Conservation (phyloP, 2,113 vertebrate species). For the Scolopax mira region DNA sequence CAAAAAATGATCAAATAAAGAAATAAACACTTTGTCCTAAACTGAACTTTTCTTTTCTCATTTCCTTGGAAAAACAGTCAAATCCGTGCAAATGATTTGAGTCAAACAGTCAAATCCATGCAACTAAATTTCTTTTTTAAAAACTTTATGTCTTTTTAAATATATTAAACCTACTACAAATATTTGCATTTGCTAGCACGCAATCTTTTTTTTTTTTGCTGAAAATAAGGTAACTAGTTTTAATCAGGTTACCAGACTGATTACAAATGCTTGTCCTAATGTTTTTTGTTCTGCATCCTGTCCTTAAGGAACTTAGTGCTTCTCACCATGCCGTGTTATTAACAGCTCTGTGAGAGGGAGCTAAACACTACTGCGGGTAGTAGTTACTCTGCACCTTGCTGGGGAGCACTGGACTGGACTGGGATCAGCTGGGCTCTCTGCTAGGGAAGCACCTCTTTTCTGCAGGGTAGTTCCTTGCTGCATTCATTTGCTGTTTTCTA, state of each 20-base stretch:
- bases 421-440: not conserved
- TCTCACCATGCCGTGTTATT: not conserved
- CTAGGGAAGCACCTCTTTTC: not conserved
- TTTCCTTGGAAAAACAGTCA: not conserved
- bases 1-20: slow-evolving; percentile 27
- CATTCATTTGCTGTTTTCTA: not conserved
- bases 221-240: not conserved
- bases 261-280: not conserved
- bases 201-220: not conserved
- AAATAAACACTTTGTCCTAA: not conserved
- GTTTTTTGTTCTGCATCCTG: not conserved
- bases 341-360: not conserved
- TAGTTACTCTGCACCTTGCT: not conserved
- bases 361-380: not conserved
- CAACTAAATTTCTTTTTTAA: not conserved
- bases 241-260: not conserved
- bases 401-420: not conserved
- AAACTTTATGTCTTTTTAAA: not conserved
- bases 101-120: not conserved
- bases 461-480: not conserved
- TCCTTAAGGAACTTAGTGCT: not conserved
- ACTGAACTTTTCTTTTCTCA: slow-evolving; percentile 8
- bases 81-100: not conserved
- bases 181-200: not conserved
- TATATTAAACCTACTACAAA: not conserved